Conservation (phyloP, 2,888 invertebrate species). For the Leptinotarsa peninsularis region DNA sequence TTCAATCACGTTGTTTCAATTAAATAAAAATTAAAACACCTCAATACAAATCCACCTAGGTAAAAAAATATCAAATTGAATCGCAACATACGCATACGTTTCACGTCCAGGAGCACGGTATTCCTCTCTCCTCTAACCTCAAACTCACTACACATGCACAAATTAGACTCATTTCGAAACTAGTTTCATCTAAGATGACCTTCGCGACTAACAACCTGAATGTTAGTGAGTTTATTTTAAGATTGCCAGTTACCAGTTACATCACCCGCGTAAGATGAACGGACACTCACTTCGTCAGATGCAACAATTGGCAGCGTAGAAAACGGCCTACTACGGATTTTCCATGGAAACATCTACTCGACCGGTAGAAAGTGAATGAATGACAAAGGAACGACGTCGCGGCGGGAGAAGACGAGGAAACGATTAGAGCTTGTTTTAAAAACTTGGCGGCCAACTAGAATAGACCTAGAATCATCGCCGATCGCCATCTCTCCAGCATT, state of each 20-base stretch:
- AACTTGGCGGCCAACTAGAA: slow-evolving; percentile 8
- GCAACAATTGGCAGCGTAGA: slow-evolving; percentile 4
- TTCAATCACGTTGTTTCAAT: too few relatives aligned
- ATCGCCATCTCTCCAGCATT: background rate
- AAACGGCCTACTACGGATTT: slow-evolving; percentile 23
- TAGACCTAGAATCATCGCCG: slow-evolving; percentile 4
- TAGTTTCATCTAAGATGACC: slow-evolving; percentile 40
- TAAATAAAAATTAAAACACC: too few relatives aligned
- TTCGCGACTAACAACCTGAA: slow-evolving; percentile 40
- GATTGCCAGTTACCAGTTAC: slow-evolving; percentile 34
- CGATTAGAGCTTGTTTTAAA: slow-evolving; percentile 8
- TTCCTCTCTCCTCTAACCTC: slow-evolving; percentile 19
- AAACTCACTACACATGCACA: slow-evolving; percentile 33
- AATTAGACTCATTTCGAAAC: slow-evolving; percentile 37
- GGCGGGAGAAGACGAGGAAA: background rate
- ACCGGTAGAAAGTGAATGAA: slow-evolving; percentile 20
- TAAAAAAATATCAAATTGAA: background rate
- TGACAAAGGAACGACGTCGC: slow-evolving; percentile 8
- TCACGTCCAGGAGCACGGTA: background rate
- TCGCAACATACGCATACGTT: slow-evolving; percentile 19
- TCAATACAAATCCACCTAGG: background rate
- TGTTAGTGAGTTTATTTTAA: slow-evolving; percentile 41
- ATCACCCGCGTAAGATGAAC: slow-evolving; percentile 29
- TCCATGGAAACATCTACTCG: slow-evolving; percentile 23
- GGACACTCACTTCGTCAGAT: slow-evolving; percentile 23